Evolutionary conservation across 2,797 vertebrate species (phyloP).

Genomic region (Neosilurus hyrtlii): DNA sequence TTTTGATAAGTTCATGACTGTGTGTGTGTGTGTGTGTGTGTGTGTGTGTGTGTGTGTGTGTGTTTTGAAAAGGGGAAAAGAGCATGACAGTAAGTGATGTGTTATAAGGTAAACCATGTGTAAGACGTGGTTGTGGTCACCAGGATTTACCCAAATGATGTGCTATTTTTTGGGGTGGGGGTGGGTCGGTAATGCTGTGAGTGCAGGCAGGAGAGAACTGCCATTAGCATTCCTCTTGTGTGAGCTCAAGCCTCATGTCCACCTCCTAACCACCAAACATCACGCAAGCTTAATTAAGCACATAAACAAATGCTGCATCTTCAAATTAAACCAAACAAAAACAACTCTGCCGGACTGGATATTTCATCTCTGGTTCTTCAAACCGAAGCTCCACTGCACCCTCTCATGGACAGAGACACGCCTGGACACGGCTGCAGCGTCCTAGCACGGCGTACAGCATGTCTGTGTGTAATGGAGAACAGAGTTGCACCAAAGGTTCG

Average conservation of each 20-base stretch:
- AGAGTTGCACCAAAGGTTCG: neutral
- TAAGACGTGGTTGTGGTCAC: slow-evolving; percentile 73
- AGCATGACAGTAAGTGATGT: slow-evolving; percentile 36
- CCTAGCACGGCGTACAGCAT: neutral
- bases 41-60: slow-evolving; percentile 12
- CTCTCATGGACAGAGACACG: slow-evolving; percentile 64
- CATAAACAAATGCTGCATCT: slow-evolving; percentile 72
- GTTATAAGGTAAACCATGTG: slow-evolving; percentile 69
- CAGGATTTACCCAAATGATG: slow-evolving; percentile 66
- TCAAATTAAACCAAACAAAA: slow-evolving; percentile 69
- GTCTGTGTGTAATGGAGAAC: slow-evolving; percentile 38
- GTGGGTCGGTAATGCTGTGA: slow-evolving; percentile 54
- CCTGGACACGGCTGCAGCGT: slow-evolving; percentile 34
- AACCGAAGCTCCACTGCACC: slow-evolving; percentile 52
- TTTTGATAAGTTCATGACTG: too few species aligned
- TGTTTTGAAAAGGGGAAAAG: slow-evolving; percentile 29
- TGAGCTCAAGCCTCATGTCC: slow-evolving; percentile 75
- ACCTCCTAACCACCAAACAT: slow-evolving; percentile 76
- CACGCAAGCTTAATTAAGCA: slow-evolving; percentile 74
- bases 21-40: slow-evolving; percentile 3
- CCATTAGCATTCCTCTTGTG: slow-evolving; percentile 77
- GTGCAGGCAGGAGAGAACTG: slow-evolving; percentile 67
- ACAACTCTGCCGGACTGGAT: slow-evolving; percentile 43
- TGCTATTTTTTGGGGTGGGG: slow-evolving; percentile 40
- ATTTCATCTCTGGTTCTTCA: slow-evolving; percentile 10